Percentiles rank a stretch among this genome's conserved stretches.
phyloP scores from a whole-genome alignment of 2,888 invertebrate species.

The Dicycla oo region DNA sequence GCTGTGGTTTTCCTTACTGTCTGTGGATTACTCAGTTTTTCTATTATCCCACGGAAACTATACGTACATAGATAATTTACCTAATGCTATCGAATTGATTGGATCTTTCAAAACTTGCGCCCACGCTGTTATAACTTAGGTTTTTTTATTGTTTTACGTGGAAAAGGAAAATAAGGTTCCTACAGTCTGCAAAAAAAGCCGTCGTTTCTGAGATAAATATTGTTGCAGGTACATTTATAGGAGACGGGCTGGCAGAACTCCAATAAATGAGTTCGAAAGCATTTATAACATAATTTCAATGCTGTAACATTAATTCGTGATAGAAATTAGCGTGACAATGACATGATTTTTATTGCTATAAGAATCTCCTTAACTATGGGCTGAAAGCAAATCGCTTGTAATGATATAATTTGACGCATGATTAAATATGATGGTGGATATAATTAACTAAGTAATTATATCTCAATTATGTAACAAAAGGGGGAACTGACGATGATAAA shows the following conservation, averaged over 20 bases:
- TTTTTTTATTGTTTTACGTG: background rate
- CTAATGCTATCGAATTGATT: conserved; percentile 24
- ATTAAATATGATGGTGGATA: background rate
- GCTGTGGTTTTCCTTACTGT: conserved; percentile 16
- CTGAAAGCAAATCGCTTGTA: conserved; percentile 13
- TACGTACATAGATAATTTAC: background rate
- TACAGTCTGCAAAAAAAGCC: background rate
- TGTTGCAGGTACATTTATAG: background rate
- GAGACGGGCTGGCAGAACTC: background rate
- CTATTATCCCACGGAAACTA: conserved; percentile 53
- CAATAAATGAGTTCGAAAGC: background rate
- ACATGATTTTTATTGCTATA: conserved; percentile 7
- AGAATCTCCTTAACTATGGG: conserved; percentile 7
- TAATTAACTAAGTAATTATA: background rate
- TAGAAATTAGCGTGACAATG: conserved; percentile 11
- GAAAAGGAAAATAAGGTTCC: background rate
- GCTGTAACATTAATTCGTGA: conserved; percentile 30
- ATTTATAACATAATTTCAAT: conserved; percentile 42
- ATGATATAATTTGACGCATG: conserved; percentile 27
- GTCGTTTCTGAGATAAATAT: background rate
- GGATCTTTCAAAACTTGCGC: conserved; percentile 23
- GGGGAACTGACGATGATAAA: background rate
- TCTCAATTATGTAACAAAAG: background rate
- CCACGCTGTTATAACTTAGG: background rate
- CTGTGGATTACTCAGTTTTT: conserved; percentile 33